Evolutionary conservation across 1,140 invertebrate genomes (phyloP), one percentile per base, ranked within the genome.

Genomic region (Wiebesia pumilae): DNA sequence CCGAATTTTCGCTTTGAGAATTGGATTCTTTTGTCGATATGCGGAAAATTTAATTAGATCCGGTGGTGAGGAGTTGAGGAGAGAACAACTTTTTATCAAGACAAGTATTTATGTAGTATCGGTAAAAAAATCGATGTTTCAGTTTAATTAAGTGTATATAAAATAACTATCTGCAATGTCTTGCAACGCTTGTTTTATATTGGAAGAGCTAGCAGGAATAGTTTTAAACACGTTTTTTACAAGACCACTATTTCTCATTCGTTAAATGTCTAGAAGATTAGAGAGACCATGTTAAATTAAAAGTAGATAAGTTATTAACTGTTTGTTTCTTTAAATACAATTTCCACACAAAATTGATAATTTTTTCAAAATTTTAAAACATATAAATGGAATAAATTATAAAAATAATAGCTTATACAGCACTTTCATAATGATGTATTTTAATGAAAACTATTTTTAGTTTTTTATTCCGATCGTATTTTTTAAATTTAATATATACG

Each of bases 31-130:
- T n/a, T 38, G 24, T 19, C 16, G 71, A 75, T 43, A 10, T n/a
- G 24, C 40, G 38, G 38, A 43, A 75, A 75, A 43, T 75, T 75
- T 75, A 75, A 75, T 75, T 75, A 75, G 71, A 75, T 75, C 40
- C 71, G 71, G 10, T 27, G 24, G 7, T 24, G 16, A 12, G 19
- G 9, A 35, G 0, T 35, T 38, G 21, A 35, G 69, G 69, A 3
- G 24, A 27, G 0, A 43, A n/a, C 12, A 0, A 12, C 71, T 43
- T 43, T 75, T 75, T 27, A 43, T 75, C 40, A 16, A n/a, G 40
- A 71, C 35, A 3, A 38, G 21, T 40, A 38, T 40, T 71, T 62
- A 62, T 9, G 35, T 71, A 38, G 33, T 71, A 3, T 71, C 9
- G 38, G 24, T n/a, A 43, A 75, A 75, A 75, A n/a, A 75, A 75